Evolutionary conservation across 37 sponge, comb jelly and placozoan species (phyloP).

Genomic region (Halisarca cf. caerulea): DNA sequence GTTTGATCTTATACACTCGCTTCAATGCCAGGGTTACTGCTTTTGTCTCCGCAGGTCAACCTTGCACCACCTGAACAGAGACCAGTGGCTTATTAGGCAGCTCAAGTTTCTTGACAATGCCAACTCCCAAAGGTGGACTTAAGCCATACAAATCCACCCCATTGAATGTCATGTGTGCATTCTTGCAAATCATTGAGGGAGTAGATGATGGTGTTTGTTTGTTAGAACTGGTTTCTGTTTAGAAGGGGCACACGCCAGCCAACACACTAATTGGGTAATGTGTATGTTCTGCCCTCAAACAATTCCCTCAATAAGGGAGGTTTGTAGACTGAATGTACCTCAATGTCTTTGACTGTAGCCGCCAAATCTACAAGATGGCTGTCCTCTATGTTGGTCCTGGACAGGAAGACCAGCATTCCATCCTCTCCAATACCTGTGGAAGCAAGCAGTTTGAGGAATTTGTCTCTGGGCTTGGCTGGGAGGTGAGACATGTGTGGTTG

Average conservation of each 20-base stretch:
- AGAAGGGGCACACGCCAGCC: background rate
- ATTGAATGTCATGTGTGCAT: constrained; percentile 17
- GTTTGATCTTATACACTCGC: background rate
- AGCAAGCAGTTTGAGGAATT: constrained; percentile 90
- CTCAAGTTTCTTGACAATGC: constrained; percentile 78
- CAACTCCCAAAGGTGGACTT: constrained; percentile 57
- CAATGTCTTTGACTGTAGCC: constrained; percentile 49
- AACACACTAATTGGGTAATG: constrained; percentile 20
- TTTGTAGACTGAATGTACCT: background rate
- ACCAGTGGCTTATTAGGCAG: constrained; percentile 80
- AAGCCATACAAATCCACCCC: background rate
- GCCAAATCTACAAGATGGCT: constrained; percentile 96
- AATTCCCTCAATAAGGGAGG: constrained; percentile 10
- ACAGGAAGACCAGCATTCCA: constrained; percentile 87
- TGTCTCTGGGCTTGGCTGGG: constrained; percentile 97
- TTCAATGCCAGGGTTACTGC: background rate
- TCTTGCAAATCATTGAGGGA: background rate
- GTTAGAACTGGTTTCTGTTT: constrained; percentile 13
- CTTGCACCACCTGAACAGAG: constrained; percentile 78
- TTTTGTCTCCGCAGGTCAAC: constrained; percentile 45
- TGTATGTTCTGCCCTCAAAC: constrained; percentile 24
- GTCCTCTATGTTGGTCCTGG: constrained; percentile 91
- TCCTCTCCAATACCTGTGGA: constrained; percentile 80
- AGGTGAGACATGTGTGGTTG: constrained; percentile 63
- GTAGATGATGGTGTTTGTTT: background rate